A percentile compares a stretch with the other conserved stretches of the same genome.
These are phyloP conservation scores for Helarctos malayanus DNA, from an alignment of 2,797 vertebrate genomes.

Conservation along the genomic window DNA sequence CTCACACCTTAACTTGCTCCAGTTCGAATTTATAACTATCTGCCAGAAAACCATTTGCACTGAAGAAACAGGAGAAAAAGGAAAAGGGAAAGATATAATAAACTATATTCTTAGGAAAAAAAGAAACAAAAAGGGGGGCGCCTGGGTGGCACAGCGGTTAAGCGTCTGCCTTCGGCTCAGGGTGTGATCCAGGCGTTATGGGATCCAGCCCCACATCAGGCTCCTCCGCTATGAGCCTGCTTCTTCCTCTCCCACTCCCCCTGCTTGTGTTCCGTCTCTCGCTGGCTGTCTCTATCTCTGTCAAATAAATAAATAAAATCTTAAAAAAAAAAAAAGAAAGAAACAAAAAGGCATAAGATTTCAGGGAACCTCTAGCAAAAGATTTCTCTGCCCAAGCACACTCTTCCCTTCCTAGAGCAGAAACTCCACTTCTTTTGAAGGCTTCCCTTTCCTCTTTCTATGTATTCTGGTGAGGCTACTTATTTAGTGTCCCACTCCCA, in stretches of 20 bases:
- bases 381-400: neutral
- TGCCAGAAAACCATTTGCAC: neutral
- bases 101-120: neutral
- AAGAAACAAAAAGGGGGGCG: neutral
- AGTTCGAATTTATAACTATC: conserved; percentile 40
- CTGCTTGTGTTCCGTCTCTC: too few relatives aligned
- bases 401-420: neutral
- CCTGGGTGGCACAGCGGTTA: too few relatives aligned
- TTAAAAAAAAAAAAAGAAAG: neutral
- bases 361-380: neutral
- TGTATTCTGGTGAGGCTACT: neutral
- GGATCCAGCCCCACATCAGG: too few relatives aligned
- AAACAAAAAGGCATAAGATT: neutral
- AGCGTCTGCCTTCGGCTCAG: too few relatives aligned
- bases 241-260: too few relatives aligned
- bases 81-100: neutral
- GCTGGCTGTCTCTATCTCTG: too few relatives aligned
- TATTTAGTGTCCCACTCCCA: neutral
- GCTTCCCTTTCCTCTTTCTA: neutral
- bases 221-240: too few relatives aligned
- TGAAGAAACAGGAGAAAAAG: conserved; percentile 29
- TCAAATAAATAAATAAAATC: too few relatives aligned
- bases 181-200: too few relatives aligned
- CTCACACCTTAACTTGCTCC: conserved; percentile 7
- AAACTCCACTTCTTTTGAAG: conserved; percentile 27